Conservation (phyloP, 2,797 vertebrate species). For the Aulostomus chinensis region DNA sequence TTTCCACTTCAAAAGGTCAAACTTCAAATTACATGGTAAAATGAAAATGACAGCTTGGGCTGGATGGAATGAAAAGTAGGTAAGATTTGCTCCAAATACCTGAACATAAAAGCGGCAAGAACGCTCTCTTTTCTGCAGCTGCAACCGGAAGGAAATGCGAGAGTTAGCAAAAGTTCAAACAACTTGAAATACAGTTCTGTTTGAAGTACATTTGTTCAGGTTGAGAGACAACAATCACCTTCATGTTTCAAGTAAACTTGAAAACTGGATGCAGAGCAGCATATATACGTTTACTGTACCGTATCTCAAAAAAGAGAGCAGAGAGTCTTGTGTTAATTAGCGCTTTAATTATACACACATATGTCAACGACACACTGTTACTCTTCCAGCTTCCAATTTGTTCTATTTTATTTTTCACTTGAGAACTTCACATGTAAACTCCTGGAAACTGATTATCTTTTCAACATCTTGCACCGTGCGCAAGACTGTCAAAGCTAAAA, state of each 20-base stretch:
- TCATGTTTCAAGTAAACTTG: no score
- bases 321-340: slow-evolving; percentile 45
- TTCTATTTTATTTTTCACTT: slow-evolving; percentile 15
- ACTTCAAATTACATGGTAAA: slow-evolving; percentile 18
- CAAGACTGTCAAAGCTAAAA: background rate
- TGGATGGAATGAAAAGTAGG: slow-evolving; percentile 1
- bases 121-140: slow-evolving; percentile 99
- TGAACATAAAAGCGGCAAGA: slow-evolving; percentile 99
- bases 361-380: slow-evolving; percentile 16
- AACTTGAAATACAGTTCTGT: slow-evolving; percentile 52
- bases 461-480: slow-evolving; percentile 9
- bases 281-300: slow-evolving; percentile 24
- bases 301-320: slow-evolving; percentile 15
- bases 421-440: slow-evolving; percentile 7
- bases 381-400: slow-evolving; percentile 30
- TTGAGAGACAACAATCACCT: no score
- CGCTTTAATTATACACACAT: slow-evolving; percentile 32
- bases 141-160: slow-evolving; percentile 74
- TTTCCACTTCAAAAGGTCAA: slow-evolving; percentile 49
- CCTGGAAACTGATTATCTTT: slow-evolving; percentile 20
- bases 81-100: slow-evolving; percentile 84
- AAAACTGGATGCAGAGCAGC: slow-evolving; percentile 11
- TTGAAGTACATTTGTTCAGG: slow-evolving; percentile 71
- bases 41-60: slow-evolving; percentile 6
- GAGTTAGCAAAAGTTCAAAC: slow-evolving; percentile 49